phyloP scores from a whole-genome alignment of 2,797 vertebrate species.

The Amphiprion clarkii region DNA sequence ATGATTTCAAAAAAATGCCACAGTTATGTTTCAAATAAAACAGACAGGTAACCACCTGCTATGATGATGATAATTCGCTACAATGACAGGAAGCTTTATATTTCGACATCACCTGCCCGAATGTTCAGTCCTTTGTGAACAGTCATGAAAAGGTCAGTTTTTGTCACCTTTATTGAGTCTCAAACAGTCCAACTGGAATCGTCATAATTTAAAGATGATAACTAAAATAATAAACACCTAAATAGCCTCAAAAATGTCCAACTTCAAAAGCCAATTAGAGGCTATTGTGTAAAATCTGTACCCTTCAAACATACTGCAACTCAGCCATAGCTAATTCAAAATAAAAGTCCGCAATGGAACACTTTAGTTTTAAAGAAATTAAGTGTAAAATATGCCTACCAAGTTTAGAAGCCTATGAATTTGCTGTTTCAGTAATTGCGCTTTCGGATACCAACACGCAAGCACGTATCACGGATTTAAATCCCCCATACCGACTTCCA shows the following conservation, averaged over 20 bases:
- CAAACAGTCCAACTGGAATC: too few relatives aligned
- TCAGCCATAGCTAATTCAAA: slow-evolving; percentile 20
- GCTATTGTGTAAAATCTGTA: not conserved
- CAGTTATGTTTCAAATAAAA: slow-evolving; percentile 46
- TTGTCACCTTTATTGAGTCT: not conserved
- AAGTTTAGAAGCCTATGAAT: slow-evolving; percentile 16
- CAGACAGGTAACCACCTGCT: slow-evolving; percentile 23
- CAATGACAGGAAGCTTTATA: not conserved
- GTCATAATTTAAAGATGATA: too few relatives aligned
- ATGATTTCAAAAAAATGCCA: slow-evolving; percentile 47
- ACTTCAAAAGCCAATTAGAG: not conserved
- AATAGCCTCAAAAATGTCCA: not conserved
- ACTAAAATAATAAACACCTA: not conserved
- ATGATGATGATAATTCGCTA: not conserved
- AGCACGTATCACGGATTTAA: slow-evolving; percentile 30
- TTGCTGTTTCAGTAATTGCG: slow-evolving; percentile 26
- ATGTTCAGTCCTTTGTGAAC: not conserved
- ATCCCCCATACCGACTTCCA: slow-evolving; percentile 26
- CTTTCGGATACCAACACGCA: slow-evolving; percentile 31
- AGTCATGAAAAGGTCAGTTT: not conserved
- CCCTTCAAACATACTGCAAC: not conserved
- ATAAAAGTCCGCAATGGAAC: not conserved
- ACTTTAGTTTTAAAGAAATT: slow-evolving; percentile 1
- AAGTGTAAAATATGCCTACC: slow-evolving; percentile 10
- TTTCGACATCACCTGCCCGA: not conserved